Conservation (phyloP, 2,113 vertebrate species). For the Rhynchomys soricoides region DNA sequence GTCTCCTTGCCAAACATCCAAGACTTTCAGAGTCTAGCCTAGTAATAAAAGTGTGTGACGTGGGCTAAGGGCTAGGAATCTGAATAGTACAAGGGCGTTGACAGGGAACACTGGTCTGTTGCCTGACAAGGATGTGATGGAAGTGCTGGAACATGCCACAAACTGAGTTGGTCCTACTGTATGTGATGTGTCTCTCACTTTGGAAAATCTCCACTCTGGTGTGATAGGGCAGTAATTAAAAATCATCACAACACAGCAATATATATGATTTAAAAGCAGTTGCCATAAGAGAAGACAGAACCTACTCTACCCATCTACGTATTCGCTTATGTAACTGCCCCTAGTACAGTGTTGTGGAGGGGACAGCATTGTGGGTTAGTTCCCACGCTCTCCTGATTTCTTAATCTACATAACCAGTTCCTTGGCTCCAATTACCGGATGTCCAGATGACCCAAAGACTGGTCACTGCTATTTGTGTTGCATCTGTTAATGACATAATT, state of each 20-base stretch:
- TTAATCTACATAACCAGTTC: background rate
- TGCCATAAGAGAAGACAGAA: background rate
- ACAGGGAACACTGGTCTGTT: background rate
- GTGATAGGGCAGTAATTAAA: background rate
- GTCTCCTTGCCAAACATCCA: background rate
- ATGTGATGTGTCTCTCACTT: background rate
- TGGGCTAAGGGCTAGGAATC: background rate
- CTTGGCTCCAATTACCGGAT: background rate
- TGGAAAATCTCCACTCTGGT: background rate
- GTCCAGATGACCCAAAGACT: background rate
- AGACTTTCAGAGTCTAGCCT: background rate
- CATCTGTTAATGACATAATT: background rate
- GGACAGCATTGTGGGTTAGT: background rate
- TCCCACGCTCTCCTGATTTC: no score
- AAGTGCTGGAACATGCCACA: no score
- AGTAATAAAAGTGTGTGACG: background rate
- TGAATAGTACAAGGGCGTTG: background rate
- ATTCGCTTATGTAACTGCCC: background rate
- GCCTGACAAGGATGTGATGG: rapidly evolving
- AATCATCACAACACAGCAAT: background rate
- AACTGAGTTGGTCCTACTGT: background rate
- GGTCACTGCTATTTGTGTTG: background rate
- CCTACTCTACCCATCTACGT: background rate
- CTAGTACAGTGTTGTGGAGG: background rate
- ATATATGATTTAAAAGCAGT: background rate